Evolutionary conservation across 2,113 vertebrate species (phyloP), one percentile per base, ranked within the genome.

Genomic region (Genyomyrus donnyi): DNA sequence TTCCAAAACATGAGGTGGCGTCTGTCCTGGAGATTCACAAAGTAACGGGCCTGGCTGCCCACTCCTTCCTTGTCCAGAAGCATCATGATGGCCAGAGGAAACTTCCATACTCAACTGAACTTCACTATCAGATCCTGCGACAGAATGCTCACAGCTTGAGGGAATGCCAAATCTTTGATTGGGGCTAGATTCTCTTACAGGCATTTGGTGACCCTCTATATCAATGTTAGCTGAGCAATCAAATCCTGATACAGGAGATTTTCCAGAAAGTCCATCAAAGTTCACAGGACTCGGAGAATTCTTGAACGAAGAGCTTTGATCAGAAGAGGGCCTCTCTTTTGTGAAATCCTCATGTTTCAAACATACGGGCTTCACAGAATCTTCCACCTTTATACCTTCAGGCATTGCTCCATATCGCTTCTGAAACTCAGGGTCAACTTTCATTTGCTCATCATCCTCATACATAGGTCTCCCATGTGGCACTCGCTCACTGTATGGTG

Each of bases 381-480:
- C 96, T 90, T 96, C 95, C 77, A 95, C 95, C 0, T 96, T 95
- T 46, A 95, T 90, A 93, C 96, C 96, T 93, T 97, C 96, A 93
- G 95, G 94, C 24, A 96, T 91, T 24, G 95, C 95, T 6, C 92
- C 95, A 91, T 96, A 97, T 89, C 97, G 95, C 80, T 96, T 95
- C 42, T 97, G 97, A 3, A 96, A 94, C 85, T 97, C 97, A 2
- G 96, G 96, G 85, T 95, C 93, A 15, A 96, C 96, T 89, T 95
- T 94, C 84, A 94, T 93, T 91, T 97, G 97, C 53, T 97, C 97
- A 1, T 95, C 91, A 42, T 97, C 96, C 31, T 97, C 97, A 1
- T 95, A 97, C 17, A 95, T 92, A 90, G 94, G n/a, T 92, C 95
- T 95, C 90, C 96, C 95, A 91, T 92, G 94, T 48, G 92, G 92